phyloP scores from a whole-genome alignment of 2,888 invertebrate genomes.

The Metellina segmentata region DNA sequence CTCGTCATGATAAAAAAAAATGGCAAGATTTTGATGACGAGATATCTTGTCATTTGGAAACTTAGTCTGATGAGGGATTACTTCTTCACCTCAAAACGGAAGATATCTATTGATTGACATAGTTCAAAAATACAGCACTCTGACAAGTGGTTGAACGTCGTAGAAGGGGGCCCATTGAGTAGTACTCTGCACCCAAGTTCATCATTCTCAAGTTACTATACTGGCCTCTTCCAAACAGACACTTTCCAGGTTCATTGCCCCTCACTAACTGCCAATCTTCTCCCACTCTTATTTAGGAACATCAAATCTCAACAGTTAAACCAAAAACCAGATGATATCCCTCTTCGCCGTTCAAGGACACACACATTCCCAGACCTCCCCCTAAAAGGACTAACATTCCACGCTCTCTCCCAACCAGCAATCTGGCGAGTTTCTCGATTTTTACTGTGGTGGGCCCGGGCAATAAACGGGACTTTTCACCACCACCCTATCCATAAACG shows the following conservation, averaged over 20 bases:
- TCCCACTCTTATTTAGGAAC: background rate
- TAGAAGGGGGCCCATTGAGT: too few relatives aligned
- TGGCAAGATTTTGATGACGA: too few relatives aligned
- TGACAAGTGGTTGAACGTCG: too few relatives aligned
- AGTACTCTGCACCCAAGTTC: too few relatives aligned
- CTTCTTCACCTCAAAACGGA: too few relatives aligned
- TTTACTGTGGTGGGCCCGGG: background rate
- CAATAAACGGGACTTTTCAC: slow-evolving; percentile 53
- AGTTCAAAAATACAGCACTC: too few relatives aligned
- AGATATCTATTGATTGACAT: too few relatives aligned
- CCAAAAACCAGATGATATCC: slow-evolving; percentile 21
- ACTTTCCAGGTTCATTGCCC: slow-evolving; percentile 9
- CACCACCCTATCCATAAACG: slow-evolving; percentile 49
- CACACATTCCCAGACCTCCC: slow-evolving; percentile 17
- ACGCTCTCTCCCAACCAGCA: slow-evolving; percentile 27
- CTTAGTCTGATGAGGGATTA: too few relatives aligned
- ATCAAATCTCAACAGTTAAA: slow-evolving; percentile 4
- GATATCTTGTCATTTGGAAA: too few relatives aligned
- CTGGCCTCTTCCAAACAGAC: too few relatives aligned
- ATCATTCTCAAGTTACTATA: too few relatives aligned
- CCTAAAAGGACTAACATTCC: slow-evolving; percentile 30
- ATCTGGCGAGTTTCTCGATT: slow-evolving; percentile 31
- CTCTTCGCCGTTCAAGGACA: background rate
- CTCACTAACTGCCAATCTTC: background rate
- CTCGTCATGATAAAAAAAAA: too few relatives aligned